A percentile compares a stretch with the other conserved stretches of the same genome.
Evolutionary conservation across 2,888 invertebrate genomes (phyloP).

Genomic region (Clanis bilineata): DNA sequence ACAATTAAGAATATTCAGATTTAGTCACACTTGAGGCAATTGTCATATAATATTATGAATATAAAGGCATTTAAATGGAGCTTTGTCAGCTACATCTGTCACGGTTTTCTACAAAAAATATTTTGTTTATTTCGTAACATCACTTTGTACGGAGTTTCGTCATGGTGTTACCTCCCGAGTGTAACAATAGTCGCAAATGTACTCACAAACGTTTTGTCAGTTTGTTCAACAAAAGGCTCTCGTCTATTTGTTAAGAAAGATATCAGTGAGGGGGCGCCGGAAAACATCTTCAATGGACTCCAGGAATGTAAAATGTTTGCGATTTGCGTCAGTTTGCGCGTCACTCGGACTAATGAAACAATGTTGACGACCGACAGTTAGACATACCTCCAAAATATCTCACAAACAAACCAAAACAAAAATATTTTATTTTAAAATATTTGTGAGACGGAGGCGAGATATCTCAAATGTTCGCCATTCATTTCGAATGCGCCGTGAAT

Average conservation of each 20-base stretch:
- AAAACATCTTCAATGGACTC: not conserved
- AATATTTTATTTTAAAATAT: conserved; percentile 4
- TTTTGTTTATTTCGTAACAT: not conserved
- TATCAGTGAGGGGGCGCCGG: not conserved
- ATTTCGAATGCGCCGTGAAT: not conserved
- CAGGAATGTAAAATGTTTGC: not conserved
- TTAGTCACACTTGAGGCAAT: too few relatives aligned
- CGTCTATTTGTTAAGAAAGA: not conserved
- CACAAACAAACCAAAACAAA: not conserved
- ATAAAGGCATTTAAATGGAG: too few relatives aligned
- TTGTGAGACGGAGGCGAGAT: not conserved
- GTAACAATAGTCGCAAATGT: not conserved
- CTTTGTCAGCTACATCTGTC: not conserved
- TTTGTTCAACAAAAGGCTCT: not conserved
- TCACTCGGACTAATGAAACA: not conserved
- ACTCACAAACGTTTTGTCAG: not conserved
- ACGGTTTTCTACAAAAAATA: not conserved
- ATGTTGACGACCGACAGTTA: not conserved
- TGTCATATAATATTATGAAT: too few relatives aligned
- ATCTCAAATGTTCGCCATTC: not conserved
- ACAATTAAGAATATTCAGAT: too few relatives aligned
- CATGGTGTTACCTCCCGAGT: not conserved
- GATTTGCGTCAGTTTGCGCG: not conserved
- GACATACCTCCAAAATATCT: not conserved
- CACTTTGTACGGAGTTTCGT: not conserved